phyloP scores from a whole-genome alignment of 1,140 invertebrate species.

The Heliconius hermathena region DNA sequence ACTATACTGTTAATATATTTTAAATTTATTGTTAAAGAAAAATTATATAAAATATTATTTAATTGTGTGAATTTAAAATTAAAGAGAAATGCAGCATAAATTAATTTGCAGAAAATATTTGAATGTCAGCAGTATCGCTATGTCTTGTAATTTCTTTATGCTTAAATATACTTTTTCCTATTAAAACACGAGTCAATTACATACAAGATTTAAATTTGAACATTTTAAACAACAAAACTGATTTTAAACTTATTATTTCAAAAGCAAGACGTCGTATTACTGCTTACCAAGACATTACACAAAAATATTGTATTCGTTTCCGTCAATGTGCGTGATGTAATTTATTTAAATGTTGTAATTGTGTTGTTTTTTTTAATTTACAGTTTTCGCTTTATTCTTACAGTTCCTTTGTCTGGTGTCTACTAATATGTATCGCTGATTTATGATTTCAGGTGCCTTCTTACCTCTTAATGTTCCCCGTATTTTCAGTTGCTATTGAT shows the following conservation, averaged over 20 bases:
- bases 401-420: conserved; percentile 42
- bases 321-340: conserved; percentile 18
- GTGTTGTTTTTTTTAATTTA: conserved; percentile 30
- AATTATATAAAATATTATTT: background rate
- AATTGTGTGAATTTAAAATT: background rate
- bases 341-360: conserved; percentile 24
- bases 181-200: too few species aligned
- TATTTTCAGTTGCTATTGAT: conserved; percentile 52
- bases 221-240: background rate
- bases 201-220: too few species aligned
- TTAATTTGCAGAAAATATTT: background rate
- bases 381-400: conserved; percentile 32
- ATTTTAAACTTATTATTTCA: background rate
- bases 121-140: background rate
- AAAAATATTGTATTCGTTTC: background rate
- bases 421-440: conserved; percentile 54
- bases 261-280: background rate
- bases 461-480: conserved; percentile 58
- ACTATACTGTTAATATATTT: background rate
- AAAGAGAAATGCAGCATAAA: background rate
- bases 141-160: too few species aligned
- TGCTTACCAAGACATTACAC: background rate
- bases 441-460: conserved; percentile 75
- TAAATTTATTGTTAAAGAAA: background rate
- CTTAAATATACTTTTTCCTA: too few species aligned